Evolutionary conservation across 2,797 vertebrate genomes (phyloP).

Genomic region (Helicolenus hilgendorfi): DNA sequence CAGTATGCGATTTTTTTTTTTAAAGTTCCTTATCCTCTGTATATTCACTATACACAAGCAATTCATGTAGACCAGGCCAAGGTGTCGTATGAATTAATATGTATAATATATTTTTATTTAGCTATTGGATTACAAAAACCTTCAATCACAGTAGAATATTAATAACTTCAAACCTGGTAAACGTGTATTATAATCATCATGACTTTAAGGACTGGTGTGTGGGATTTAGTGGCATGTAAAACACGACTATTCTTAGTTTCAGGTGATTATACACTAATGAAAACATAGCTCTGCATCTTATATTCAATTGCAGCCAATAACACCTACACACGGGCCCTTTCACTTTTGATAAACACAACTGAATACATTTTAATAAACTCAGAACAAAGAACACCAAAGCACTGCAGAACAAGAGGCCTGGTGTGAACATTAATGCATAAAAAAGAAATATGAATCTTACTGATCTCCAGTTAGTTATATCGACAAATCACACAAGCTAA

Average conservation of each 20-base stretch:
- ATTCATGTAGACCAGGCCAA: background rate
- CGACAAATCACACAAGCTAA: background rate
- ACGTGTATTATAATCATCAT: no score
- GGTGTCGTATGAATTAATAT: background rate
- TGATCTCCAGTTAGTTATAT: background rate
- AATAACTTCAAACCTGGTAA: no score
- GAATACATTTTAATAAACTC: background rate
- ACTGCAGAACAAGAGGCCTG: background rate
- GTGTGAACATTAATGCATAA: background rate
- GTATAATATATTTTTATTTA: background rate
- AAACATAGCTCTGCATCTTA: background rate
- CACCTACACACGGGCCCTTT: background rate
- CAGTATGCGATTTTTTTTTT: background rate
- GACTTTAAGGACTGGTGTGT: no score
- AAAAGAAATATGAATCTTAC: background rate
- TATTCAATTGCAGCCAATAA: background rate
- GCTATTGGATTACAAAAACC: background rate
- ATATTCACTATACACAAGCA: background rate
- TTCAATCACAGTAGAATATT: background rate
- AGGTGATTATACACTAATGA: background rate
- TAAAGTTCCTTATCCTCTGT: background rate
- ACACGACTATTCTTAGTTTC: background rate
- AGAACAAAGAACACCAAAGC: background rate
- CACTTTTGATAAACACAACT: background rate
- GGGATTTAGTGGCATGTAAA: no score